Conservation (phyloP, 1,140 invertebrate genomes). For the Trinorchestia longiramus region DNA sequence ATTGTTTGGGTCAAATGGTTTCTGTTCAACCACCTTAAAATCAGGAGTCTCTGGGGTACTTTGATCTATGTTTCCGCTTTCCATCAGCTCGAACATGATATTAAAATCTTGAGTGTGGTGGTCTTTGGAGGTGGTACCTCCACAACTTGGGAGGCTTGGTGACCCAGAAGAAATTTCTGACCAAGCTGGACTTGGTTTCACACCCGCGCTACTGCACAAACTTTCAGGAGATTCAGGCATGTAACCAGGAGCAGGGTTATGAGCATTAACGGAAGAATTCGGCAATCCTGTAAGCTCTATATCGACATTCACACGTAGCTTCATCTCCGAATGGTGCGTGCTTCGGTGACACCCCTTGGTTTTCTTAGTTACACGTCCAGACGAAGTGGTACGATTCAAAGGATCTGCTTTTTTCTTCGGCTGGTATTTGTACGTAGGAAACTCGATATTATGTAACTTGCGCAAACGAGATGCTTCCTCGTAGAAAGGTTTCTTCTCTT, state of each 20-base stretch:
- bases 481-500: conserved; percentile 90
- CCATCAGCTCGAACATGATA: neutral
- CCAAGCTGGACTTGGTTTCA: conserved; percentile 5
- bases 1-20: neutral
- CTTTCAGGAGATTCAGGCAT: conserved; percentile 36
- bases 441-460: conserved; percentile 92
- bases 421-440: conserved; percentile 97
- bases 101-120: neutral
- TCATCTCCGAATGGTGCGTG: neutral
- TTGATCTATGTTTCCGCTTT: neutral
- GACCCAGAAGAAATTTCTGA: neutral
- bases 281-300: neutral
- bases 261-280: neutral
- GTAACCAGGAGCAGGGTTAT: neutral
- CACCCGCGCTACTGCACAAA: neutral
- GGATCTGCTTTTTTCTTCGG: conserved; percentile 83
- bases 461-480: conserved; percentile 91
- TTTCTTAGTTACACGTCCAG: conserved; percentile 30
- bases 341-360: neutral
- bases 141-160: neutral
- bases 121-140: neutral
- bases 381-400: neutral
- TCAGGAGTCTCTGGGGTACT: neutral
- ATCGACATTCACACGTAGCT: neutral
- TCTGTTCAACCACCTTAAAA: neutral